A percentile compares a stretch with the other conserved stretches of the same genome.
Conservation (phyloP, 2,888 invertebrate genomes). For the Meiosimyza platycephala region DNA sequence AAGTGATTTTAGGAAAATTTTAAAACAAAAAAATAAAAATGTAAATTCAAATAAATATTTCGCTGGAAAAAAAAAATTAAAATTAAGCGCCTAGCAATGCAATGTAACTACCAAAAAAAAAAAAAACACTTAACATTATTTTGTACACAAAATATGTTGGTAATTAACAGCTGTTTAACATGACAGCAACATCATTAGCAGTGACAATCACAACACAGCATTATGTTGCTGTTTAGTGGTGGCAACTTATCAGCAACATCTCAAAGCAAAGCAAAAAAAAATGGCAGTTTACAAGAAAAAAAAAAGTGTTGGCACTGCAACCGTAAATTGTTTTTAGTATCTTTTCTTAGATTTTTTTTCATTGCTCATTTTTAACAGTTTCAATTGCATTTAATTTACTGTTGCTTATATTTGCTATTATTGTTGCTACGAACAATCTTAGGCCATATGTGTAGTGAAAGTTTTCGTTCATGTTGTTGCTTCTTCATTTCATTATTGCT, state of each 20-base stretch:
- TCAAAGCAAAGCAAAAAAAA: neutral
- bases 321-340: neutral
- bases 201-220: neutral
- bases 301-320: neutral
- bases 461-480: neutral
- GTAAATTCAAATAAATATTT: neutral
- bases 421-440: slow-evolving; percentile 3
- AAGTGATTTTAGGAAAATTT: neutral
- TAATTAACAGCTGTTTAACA: no score
- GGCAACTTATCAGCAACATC: slow-evolving; percentile 2
- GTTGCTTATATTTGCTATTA: neutral
- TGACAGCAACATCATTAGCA: no score
- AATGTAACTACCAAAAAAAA: neutral
- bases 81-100: neutral
- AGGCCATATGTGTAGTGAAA: neutral
- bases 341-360: neutral
- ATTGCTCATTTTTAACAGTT: slow-evolving; percentile 2
- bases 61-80: neutral
- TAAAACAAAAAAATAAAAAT: neutral
- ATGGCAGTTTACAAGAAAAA: neutral
- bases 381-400: slow-evolving; percentile 22
- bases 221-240: neutral
- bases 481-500: neutral
- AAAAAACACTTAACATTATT: neutral
- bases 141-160: neutral